Evolutionary conservation across 2,888 invertebrate species (phyloP).

Genomic region (Ichneumoninae sp.): DNA sequence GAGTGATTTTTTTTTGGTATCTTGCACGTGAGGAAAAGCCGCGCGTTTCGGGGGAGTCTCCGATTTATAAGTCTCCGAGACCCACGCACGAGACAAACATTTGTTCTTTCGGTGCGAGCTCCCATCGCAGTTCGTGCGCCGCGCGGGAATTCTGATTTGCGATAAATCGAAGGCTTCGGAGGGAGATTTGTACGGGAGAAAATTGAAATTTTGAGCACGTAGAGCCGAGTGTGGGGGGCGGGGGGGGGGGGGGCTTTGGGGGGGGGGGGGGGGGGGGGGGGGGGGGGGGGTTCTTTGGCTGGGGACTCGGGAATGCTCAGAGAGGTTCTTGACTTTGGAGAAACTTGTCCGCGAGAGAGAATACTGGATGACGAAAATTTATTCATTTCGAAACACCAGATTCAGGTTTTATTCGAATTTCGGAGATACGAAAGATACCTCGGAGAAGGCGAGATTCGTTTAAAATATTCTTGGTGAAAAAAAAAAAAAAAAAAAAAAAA

Average conservation of each 20-base stretch:
- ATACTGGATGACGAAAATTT: not conserved
- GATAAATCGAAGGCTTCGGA: slow-evolving; percentile 18
- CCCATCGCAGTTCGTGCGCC: slow-evolving; percentile 1
- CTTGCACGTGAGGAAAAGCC: not conserved
- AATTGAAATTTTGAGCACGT: slow-evolving; percentile 49
- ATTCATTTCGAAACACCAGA: not conserved
- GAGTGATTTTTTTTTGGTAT: not conserved
- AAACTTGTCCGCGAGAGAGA: slow-evolving; percentile 1
- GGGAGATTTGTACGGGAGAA: not conserved
- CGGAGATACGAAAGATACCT: not conserved
- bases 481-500: not conserved
- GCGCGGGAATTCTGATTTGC: slow-evolving; percentile 30
- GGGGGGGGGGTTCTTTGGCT: not conserved
- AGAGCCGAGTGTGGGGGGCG: not conserved
- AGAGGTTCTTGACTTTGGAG: slow-evolving; percentile 38
- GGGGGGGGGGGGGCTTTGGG: not conserved
- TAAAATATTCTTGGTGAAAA: not conserved
- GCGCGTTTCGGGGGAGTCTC: not conserved
- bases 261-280: not conserved
- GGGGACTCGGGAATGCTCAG: not conserved
- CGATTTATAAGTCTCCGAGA: not conserved
- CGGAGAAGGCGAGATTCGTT: not conserved
- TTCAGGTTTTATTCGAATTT: slow-evolving; percentile 7
- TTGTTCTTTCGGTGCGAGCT: slow-evolving; percentile 12
- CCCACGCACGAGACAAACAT: not conserved